phyloP scores from a whole-genome alignment of 2,797 vertebrate genomes.

The Poeciliopsis turneri region DNA sequence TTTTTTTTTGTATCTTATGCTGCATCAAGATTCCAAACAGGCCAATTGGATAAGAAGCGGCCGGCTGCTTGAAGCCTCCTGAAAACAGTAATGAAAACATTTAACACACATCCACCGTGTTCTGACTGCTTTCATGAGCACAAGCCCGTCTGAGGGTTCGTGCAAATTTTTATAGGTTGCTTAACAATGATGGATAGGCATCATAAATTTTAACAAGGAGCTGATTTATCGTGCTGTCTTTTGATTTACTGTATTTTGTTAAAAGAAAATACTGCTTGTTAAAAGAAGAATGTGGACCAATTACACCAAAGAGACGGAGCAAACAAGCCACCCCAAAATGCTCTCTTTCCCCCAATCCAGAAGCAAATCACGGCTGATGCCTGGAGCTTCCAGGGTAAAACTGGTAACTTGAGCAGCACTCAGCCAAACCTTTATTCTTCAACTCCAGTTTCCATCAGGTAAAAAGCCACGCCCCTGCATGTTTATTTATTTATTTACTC shows the following conservation, averaged over 20 bases:
- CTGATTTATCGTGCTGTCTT: constrained; percentile 44
- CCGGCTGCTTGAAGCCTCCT: neutral
- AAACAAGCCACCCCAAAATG: neutral
- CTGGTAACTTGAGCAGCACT: neutral
- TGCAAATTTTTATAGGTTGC: neutral
- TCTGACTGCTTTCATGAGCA: neutral
- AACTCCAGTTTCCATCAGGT: neutral
- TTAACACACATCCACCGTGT: neutral
- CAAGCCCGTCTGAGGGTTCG: neutral
- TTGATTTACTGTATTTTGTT: constrained; percentile 39
- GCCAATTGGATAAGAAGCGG: neutral
- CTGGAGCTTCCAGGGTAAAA: neutral
- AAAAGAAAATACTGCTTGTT: too few relatives aligned
- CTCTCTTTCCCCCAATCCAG: neutral
- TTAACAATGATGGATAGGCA: constrained; percentile 41
- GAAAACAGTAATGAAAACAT: constrained; percentile 5
- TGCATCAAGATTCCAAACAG: neutral
- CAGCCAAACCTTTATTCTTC: neutral
- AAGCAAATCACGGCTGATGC: neutral
- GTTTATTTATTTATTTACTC: neutral
- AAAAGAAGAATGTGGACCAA: constrained; percentile 3
- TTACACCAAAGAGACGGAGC: neutral
- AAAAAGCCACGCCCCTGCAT: neutral
- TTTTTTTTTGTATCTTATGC: neutral
- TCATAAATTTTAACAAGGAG: constrained; percentile 14